Percentiles rank a stretch among this genome's conserved stretches.
Evolutionary conservation across 2,888 invertebrate genomes (phyloP).

Genomic region (Lottia scabra): DNA sequence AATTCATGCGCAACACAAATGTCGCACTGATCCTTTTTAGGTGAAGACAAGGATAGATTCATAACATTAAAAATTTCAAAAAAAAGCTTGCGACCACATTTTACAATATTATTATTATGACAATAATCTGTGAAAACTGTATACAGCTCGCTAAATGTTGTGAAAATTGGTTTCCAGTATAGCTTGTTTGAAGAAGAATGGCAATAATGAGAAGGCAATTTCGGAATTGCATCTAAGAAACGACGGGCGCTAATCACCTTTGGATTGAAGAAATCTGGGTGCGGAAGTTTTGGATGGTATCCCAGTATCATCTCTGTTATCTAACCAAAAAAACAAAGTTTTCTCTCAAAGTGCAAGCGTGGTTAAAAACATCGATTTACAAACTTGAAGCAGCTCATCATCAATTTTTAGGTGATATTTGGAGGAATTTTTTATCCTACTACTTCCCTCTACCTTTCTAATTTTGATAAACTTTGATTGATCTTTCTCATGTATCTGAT

Average conservation of each 20-base stretch:
- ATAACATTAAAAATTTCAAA: not conserved
- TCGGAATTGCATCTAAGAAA: conserved; percentile 3
- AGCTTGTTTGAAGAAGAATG: not conserved
- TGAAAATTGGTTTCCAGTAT: not conserved
- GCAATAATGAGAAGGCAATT: conserved; percentile 7
- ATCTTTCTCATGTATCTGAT: not conserved
- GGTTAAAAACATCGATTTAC: conserved; percentile 6
- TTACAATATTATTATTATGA: not conserved
- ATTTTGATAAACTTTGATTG: no score
- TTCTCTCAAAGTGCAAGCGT: not conserved
- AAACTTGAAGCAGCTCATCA: not conserved
- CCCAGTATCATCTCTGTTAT: not conserved
- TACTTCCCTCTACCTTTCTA: no score
- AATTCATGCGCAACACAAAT: no score
- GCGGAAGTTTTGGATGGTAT: not conserved
- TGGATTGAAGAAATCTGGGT: not conserved
- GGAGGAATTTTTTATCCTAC: no score
- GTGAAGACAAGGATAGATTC: conserved; percentile 8
- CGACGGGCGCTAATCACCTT: not conserved
- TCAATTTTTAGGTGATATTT: no score
- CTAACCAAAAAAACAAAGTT: not conserved
- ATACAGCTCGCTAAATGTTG: not conserved
- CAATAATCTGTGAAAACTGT: conserved; percentile 1
- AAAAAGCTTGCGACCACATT: not conserved
- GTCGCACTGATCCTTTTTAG: conserved; percentile 18